Percentiles rank a stretch among this genome's conserved stretches.
phyloP scores from a whole-genome alignment of 2,797 vertebrate genomes.

The Macropus fuliginosus region DNA sequence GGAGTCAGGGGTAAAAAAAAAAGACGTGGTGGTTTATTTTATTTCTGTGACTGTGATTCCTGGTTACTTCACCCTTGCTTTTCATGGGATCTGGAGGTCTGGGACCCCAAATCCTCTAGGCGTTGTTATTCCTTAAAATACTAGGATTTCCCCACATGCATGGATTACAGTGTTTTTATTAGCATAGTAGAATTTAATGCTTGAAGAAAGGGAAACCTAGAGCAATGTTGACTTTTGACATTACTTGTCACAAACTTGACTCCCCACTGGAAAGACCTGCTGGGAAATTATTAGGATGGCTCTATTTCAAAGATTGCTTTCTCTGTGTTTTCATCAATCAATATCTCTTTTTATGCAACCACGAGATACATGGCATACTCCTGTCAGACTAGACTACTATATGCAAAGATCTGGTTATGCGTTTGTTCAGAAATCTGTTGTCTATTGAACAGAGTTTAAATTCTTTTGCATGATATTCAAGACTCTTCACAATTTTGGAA shows the following conservation, averaged over 20 bases:
- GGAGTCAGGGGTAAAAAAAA: not conserved
- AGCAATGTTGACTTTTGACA: not conserved
- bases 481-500: not conserved
- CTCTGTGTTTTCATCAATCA: not conserved
- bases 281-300: not conserved
- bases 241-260: not conserved
- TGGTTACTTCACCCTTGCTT: not conserved
- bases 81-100: not conserved
- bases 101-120: not conserved
- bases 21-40: not conserved
- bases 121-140: not conserved
- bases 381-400: not conserved
- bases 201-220: not conserved
- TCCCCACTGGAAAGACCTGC: not conserved
- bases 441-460: not conserved
- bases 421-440: not conserved
- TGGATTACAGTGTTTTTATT: not conserved
- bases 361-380: not conserved
- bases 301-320: not conserved
- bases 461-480: not conserved
- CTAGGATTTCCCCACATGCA: not conserved
- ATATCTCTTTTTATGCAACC: not conserved
- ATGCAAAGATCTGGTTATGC: not conserved
- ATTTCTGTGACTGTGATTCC: not conserved
- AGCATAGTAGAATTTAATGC: not conserved